Base-by-base conservation (phyloP, 2,888 invertebrate genomes). In the Perizoma affinitatum region DNA sequence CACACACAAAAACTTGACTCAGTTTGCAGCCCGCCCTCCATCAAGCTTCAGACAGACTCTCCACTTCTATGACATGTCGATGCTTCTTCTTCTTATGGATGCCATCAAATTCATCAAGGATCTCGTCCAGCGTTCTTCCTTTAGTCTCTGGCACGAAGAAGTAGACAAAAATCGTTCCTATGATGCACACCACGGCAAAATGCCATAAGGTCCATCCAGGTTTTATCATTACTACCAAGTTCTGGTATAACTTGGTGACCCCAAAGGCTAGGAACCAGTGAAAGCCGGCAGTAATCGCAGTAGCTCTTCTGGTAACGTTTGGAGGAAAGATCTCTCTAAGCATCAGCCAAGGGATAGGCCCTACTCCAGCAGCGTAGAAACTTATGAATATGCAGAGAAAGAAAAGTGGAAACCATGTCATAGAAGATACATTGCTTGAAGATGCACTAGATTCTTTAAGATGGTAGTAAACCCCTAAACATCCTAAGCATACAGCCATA, bases 291-390 rank as follows among this genome's bases (percentile, higher is more conserved):
- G 95, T 94, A n/a, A 96, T 86, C 0, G 95, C 94, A 36, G 95
- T 94, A 0, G 96, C 96, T 58, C 93, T 77, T 47, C 93, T 94
- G 51, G 94, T 95, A 0, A 94, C 93, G 63, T 95, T 92, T 0
- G 93, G 80, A 5, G 96, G 92, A 70, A 96, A 94, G 44, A 96
- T 90, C 79, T 96, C 96, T 49, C 95, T 88, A 22, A 94, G 72
- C 93, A 96, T 94, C 73, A 96, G 82, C 95, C 96, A 96, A 0
- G 96, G 96, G 35, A 96, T 94, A 0, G 96, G 95, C 0, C 96
- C 96, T 22, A 93, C 94, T 0, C 96, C 96, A 34, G 94, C 81
- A 0, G 95, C 94, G 73, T 95, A 96, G 0, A 93, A 90, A 5
- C 92, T 86, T 3, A 95, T 93, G 74, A 92, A 95, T 6, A 93